Evolutionary conservation across 2,797 vertebrate species (phyloP).

Genomic region (Chloroceryle inda): DNA sequence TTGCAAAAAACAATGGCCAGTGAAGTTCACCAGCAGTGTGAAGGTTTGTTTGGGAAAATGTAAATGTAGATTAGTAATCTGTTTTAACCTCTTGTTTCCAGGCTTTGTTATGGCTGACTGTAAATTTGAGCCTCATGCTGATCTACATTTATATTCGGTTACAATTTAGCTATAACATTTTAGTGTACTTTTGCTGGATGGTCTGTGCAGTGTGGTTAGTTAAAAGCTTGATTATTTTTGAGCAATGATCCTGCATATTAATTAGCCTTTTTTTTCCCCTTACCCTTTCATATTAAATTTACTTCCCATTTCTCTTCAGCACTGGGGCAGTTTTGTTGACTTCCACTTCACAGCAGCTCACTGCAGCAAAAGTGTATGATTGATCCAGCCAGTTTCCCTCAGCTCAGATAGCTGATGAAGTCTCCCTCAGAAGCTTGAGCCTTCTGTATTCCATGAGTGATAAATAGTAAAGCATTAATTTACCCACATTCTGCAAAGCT

Average conservation of each 20-base stretch:
- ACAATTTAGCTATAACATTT: background rate
- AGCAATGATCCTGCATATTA: background rate
- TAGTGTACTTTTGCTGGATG: background rate
- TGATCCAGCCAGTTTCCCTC: background rate
- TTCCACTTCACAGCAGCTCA: background rate
- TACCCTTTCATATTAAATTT: background rate
- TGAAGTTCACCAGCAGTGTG: background rate
- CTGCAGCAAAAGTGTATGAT: background rate
- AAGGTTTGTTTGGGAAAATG: background rate
- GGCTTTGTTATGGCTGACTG: background rate
- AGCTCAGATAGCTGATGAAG: background rate
- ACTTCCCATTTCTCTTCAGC: background rate
- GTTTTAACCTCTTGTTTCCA: background rate
- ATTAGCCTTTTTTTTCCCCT: background rate
- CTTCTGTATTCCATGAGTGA: background rate
- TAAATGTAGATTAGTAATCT: background rate
- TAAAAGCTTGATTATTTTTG: background rate
- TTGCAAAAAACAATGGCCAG: background rate
- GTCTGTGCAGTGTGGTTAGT: accelerated
- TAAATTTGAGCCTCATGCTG: background rate
- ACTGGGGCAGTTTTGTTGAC: background rate
- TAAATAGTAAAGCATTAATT: background rate
- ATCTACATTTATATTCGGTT: background rate
- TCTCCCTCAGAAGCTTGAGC: background rate
- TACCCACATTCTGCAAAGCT: background rate